These are phyloP conservation scores for Lacerta agilis DNA, from an alignment of 2,797 vertebrate species.

Conservation along the genomic window DNA sequence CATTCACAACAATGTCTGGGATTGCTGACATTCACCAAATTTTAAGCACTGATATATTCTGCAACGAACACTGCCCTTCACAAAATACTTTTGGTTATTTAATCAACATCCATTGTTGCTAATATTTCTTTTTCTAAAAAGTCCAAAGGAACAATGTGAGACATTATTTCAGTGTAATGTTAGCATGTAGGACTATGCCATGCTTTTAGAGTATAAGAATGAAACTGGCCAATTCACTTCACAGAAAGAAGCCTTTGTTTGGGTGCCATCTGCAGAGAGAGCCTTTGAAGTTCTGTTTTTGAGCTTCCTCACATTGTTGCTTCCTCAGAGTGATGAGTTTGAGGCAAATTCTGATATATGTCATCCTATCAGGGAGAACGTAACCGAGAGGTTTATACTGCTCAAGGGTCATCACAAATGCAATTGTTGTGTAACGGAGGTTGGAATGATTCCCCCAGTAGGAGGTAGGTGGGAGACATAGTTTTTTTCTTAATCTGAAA, in stretches of 20 bases:
- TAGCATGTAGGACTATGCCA: conserved; percentile 59
- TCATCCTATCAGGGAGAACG: conserved; percentile 31
- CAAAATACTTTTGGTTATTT: conserved; percentile 19
- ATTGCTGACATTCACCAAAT: neutral
- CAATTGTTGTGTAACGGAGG: neutral
- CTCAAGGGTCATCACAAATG: neutral
- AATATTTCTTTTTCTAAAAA: conserved; percentile 64
- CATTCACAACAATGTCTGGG: neutral
- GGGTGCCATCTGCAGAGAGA: conserved; percentile 45
- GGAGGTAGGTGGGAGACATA: neutral
- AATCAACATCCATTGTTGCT: conserved; percentile 54
- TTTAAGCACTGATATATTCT: neutral
- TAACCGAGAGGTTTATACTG: neutral
- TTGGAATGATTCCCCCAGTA: neutral
- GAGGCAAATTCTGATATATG: conserved; percentile 41
- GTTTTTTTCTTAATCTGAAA: conserved; percentile 24
- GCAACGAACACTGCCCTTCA: conserved; percentile 13
- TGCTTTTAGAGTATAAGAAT: conserved; percentile 41
- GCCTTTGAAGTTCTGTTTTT: conserved; percentile 59
- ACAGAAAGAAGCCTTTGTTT: conserved; percentile 64
- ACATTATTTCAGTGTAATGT: conserved; percentile 60
- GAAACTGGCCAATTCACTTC: conserved; percentile 60
- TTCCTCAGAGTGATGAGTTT: conserved; percentile 54
- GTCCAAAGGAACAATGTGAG: conserved; percentile 61
- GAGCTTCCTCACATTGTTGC: conserved; percentile 57